A percentile compares a stretch with the other conserved stretches of the same genome.
phyloP scores from a whole-genome alignment of 53 echinoderm and acorn worm species.

The Mesocentrotus franciscanus region DNA sequence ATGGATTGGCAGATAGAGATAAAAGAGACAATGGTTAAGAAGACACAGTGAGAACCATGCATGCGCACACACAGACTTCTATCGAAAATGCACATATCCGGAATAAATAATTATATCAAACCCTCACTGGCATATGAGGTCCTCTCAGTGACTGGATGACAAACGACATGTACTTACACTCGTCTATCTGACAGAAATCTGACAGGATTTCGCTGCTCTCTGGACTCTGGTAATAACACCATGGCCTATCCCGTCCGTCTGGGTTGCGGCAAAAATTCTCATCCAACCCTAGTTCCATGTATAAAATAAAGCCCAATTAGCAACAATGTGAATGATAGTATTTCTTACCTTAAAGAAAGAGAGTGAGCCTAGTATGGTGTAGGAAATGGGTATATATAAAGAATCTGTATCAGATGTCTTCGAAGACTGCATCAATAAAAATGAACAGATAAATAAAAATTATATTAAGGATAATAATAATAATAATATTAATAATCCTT shows the following conservation, averaged over 20 bases:
- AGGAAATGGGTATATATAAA: too few species aligned
- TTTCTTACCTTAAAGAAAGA: not conserved
- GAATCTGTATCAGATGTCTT: not conserved
- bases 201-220: slow-evolving; percentile 50
- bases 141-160: too few species aligned
- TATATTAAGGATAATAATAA: too few species aligned
- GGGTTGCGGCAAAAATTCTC: slow-evolving; percentile 64
- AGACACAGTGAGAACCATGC: too few species aligned
- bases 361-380: not conserved
- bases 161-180: slow-evolving; percentile 20
- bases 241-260: slow-evolving; percentile 57
- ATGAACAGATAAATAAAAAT: too few species aligned
- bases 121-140: too few species aligned
- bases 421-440: not conserved
- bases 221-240: slow-evolving; percentile 56
- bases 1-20: too few species aligned
- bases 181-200: slow-evolving; percentile 65
- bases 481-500: too few species aligned
- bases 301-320: not conserved
- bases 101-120: too few species aligned
- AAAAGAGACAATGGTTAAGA: too few species aligned
- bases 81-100: too few species aligned
- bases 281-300: not conserved
- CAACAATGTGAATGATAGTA: not conserved
- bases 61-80: too few species aligned